Conservation (phyloP, 2,797 vertebrate genomes). For the Potorous gilbertii region DNA sequence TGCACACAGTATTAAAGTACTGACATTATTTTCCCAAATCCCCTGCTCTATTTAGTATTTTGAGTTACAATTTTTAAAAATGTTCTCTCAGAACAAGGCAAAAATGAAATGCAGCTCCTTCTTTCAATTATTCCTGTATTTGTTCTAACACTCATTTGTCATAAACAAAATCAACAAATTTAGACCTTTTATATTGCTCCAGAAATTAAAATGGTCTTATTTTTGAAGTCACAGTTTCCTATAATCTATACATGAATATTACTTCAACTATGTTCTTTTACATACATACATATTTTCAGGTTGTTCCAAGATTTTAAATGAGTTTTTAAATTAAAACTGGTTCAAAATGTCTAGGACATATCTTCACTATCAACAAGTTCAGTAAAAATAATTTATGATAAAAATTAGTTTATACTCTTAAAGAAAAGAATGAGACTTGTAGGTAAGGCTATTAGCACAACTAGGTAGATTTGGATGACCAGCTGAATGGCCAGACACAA, state of each 20-base stretch:
- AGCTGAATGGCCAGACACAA: neutral
- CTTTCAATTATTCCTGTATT: neutral
- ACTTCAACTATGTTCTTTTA: neutral
- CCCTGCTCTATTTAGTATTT: neutral
- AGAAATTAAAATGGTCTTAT: neutral
- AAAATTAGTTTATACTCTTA: neutral
- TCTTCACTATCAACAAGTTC: neutral
- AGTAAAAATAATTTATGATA: neutral
- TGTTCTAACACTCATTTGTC: neutral
- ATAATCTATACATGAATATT: neutral
- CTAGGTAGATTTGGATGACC: neutral
- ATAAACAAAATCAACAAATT: neutral
- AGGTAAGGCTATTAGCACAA: neutral
- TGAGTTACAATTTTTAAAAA: constrained; percentile 14
- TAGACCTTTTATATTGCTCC: neutral
- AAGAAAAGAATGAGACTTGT: neutral
- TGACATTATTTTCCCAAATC: neutral
- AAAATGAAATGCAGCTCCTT: neutral
- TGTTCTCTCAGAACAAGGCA: neutral
- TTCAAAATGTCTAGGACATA: neutral
- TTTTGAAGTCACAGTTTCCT: neutral
- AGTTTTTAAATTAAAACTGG: neutral
- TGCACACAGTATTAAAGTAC: neutral
- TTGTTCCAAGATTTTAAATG: neutral
- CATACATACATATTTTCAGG: neutral